These are phyloP conservation scores for Bombus terrestris DNA, from an alignment of 1,140 invertebrate species.

Conservation along the genomic window DNA sequence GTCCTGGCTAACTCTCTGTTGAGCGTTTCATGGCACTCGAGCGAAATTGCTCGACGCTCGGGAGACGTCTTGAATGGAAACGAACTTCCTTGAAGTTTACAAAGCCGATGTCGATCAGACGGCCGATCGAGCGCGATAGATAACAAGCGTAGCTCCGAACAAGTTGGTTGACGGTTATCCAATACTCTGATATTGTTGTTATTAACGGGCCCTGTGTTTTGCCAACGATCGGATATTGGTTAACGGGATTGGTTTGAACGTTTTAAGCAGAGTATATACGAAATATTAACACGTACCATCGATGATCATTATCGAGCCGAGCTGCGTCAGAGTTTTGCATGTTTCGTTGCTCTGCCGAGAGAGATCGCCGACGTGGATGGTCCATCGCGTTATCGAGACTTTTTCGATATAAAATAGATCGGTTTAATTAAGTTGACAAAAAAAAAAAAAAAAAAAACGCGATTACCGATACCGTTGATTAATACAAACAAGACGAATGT, in stretches of 20 bases:
- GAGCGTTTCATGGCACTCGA: constrained; percentile 25
- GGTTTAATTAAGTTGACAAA: neutral
- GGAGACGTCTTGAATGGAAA: constrained; percentile 42
- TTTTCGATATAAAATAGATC: neutral
- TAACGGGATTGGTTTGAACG: constrained; percentile 34
- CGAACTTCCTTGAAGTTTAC: constrained; percentile 56
- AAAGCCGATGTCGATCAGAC: constrained; percentile 40
- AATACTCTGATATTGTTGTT: constrained; percentile 49
- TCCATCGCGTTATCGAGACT: neutral
- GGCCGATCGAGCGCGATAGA: constrained; percentile 35
- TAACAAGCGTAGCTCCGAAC: constrained; percentile 14
- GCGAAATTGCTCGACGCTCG: constrained; percentile 45
- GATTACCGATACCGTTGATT: neutral
- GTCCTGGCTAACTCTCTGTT: neutral
- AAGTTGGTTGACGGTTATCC: constrained; percentile 42
- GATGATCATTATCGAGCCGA: neutral
- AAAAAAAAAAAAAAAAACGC: neutral
- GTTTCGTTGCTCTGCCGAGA: neutral
- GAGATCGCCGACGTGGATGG: neutral
- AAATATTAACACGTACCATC: constrained; percentile 10
- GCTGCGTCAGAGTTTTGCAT: neutral
- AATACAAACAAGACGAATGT: too few species aligned
- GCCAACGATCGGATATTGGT: constrained; percentile 35
- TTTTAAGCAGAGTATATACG: neutral
- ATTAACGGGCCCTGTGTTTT: constrained; percentile 35